Evolutionary conservation across 2,888 invertebrate species (phyloP).

Genomic region (Trachelus stipa): DNA sequence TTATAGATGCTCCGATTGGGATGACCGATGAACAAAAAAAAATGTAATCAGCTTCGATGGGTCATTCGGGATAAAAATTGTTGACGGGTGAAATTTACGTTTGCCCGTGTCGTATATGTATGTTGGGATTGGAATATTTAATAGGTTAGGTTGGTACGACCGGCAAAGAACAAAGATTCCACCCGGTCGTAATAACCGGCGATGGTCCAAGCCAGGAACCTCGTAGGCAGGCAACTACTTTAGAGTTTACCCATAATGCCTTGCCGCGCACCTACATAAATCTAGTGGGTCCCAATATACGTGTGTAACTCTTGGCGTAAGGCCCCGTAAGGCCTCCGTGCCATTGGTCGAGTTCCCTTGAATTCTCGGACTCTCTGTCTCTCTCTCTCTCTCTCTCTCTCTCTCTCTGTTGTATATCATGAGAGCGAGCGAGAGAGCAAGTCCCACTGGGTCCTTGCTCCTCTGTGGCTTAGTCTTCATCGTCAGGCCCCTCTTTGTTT

Average conservation of each 20-base stretch:
- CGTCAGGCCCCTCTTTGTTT: constrained; percentile 9
- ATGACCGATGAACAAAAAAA: too few species aligned
- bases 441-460: too few species aligned
- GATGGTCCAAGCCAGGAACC: constrained; percentile 11
- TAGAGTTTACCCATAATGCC: constrained; percentile 21
- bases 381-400: constrained; percentile 20
- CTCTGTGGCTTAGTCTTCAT: not conserved
- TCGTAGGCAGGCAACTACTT: constrained; percentile 22
- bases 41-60: too few species aligned
- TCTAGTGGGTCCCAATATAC: constrained; percentile 43
- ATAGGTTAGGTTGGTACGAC: constrained; percentile 4
- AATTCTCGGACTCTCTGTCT: constrained; percentile 17
- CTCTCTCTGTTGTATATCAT: constrained; percentile 3
- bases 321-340: constrained; percentile 15
- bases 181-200: constrained; percentile 14
- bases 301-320: constrained; percentile 3
- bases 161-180: constrained; percentile 22
- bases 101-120: too few species aligned
- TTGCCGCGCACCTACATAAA: constrained; percentile 46
- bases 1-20: too few species aligned
- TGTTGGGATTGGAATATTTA: too few species aligned
- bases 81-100: too few species aligned
- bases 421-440: too few species aligned
- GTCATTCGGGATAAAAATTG: too few species aligned
- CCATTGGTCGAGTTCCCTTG: constrained; percentile 5